These are phyloP conservation scores for Leptoteleia sp. DNA, from an alignment of 1,140 invertebrate species.

Conservation along the genomic window DNA sequence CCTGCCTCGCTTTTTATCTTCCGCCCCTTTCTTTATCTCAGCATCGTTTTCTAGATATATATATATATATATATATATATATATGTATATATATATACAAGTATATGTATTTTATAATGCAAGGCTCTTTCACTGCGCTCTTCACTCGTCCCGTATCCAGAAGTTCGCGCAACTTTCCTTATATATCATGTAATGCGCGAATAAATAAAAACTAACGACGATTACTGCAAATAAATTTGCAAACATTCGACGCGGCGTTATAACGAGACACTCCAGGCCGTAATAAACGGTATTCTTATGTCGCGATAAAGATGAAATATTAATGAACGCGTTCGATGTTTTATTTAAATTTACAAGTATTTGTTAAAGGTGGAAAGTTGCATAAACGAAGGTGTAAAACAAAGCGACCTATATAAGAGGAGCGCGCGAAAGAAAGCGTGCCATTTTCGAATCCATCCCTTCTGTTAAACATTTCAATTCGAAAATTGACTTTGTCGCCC, in stretches of 20 bases:
- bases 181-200: slow-evolving; percentile 13
- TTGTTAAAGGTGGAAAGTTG: slow-evolving; percentile 1
- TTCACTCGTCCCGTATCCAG: slow-evolving; percentile 8
- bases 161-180: slow-evolving; percentile 24
- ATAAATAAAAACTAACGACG: slow-evolving; percentile 38
- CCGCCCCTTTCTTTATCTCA: slow-evolving; percentile 36
- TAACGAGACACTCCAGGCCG: background rate
- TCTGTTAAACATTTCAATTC: background rate
- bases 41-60: slow-evolving; percentile 27
- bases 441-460: too few species aligned
- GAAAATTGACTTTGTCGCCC: background rate
- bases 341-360: slow-evolving; percentile 4
- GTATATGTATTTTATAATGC: too few species aligned
- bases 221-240: slow-evolving; percentile 16
- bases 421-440: too few species aligned
- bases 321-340: slow-evolving; percentile 11
- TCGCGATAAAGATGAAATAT: background rate
- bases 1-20: slow-evolving; percentile 22
- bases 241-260: slow-evolving; percentile 1
- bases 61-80: slow-evolving; percentile 17
- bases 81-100: too few species aligned
- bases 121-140: slow-evolving; percentile 13
- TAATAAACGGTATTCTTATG: background rate
- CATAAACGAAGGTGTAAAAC: background rate
- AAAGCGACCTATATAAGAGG: slow-evolving; percentile 2